Evolutionary conservation across 2,113 vertebrate genomes (phyloP).

Genomic region (Calyptomena viridis): DNA sequence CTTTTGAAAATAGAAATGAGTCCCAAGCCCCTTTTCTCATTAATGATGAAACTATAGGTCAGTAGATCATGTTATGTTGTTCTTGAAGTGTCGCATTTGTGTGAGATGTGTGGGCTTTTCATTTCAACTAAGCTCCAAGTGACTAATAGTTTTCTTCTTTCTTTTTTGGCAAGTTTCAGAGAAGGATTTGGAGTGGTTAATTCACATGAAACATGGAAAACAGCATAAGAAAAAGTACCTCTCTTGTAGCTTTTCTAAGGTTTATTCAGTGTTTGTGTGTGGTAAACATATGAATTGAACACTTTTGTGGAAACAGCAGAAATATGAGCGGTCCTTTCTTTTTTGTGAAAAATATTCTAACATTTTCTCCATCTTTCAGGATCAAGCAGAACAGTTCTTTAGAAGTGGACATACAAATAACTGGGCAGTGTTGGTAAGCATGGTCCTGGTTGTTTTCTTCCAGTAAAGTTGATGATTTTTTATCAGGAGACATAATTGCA

Average conservation of each 20-base stretch:
- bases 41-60: background rate
- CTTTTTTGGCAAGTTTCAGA: background rate
- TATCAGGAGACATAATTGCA: background rate
- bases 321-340: background rate
- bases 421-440: slow-evolving; percentile 94
- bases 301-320: background rate
- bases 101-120: background rate
- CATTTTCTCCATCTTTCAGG: slow-evolving; percentile 67
- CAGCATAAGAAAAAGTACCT: background rate
- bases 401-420: slow-evolving; percentile 96
- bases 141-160: background rate
- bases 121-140: background rate
- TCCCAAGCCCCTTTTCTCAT: background rate
- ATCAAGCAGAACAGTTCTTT: slow-evolving; percentile 86
- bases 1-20: background rate
- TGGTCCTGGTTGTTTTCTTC: background rate
- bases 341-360: background rate
- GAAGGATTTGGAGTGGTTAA: background rate
- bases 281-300: background rate
- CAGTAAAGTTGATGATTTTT: background rate
- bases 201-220: background rate
- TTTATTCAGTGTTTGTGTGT: background rate
- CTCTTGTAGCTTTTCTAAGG: background rate
- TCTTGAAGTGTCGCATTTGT: background rate
- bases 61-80: background rate